A percentile compares a stretch with the other conserved stretches of the same genome.
Conservation (phyloP, 2,888 invertebrate species). For the Sphinx pinastri region DNA sequence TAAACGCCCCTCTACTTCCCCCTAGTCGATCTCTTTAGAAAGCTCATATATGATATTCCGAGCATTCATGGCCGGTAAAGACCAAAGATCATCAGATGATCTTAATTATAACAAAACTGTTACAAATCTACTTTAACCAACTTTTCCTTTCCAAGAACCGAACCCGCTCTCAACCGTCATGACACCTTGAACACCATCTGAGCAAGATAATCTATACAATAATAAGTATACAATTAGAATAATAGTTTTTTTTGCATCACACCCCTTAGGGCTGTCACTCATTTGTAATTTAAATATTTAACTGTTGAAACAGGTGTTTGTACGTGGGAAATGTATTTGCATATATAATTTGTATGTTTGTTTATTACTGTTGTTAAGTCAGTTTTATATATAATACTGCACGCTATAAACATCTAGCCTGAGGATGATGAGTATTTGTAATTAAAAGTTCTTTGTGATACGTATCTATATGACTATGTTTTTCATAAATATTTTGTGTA, state of each 20-base stretch:
- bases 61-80: no score
- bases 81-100: no score
- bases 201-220: slow-evolving; percentile 28
- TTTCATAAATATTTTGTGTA: no score
- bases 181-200: slow-evolving; percentile 9
- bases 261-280: slow-evolving; percentile 47
- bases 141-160: neutral
- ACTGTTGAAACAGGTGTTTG: slow-evolving; percentile 69
- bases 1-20: no score
- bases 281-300: slow-evolving; percentile 54
- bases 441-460: no score
- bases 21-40: no score
- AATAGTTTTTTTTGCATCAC: slow-evolving; percentile 33
- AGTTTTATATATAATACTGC: no score
- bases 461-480: no score
- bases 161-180: neutral
- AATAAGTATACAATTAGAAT: slow-evolving; percentile 33
- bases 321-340: slow-evolving; percentile 71
- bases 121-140: neutral
- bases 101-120: neutral
- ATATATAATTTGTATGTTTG: slow-evolving; percentile 41
- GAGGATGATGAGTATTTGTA: no score
- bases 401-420: no score
- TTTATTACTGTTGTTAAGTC: neutral
- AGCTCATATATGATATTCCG: no score